Evolutionary conservation across 2,113 vertebrate genomes (phyloP), one percentile per base, ranked within the genome.

Genomic region (Scomber colias): DNA sequence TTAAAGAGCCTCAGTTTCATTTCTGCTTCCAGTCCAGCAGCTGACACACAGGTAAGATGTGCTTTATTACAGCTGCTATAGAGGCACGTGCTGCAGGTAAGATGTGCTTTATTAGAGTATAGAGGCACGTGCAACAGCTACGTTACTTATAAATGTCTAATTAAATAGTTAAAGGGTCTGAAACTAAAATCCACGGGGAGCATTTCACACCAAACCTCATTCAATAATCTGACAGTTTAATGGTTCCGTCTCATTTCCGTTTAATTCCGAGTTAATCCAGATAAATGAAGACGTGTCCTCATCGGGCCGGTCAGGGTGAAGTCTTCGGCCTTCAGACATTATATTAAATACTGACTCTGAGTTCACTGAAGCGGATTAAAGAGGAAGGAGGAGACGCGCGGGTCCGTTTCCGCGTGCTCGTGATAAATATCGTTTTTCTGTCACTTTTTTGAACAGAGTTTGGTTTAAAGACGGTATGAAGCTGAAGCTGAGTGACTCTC

Each of bases 201-300:
- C 9, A 40, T 8, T 40, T 40, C 12, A 1, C 12, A 0, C 46
- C 46, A 50, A 51, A 51, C 56, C 7, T 50, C 8, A 50, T 50
- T 60, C 12, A 21, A 8, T 24, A 51, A 50, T 24, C 1, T 40
- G 5, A 2, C 8, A 17, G 3, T 61, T 40, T 4, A 40, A 40
- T 1, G 6, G 2, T 57, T n/a, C 10, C 40, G 31, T 1, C 0
- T 1, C 19, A 40, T 40, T 40, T 40, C 7, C 35, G 35, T 9
- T 40, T 40, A 40, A 9, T 40, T 7, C 5, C 8, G 35, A 40
- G 35, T 19, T 6, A 10, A 5, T 3, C 4, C 3, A 4, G 1
- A 31, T 0, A 3, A 1, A 6, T 9, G 4, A 9, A 10, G 5
- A 10, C 0, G 10, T 7, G 3, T 3, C 10, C 11, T n/a, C 0